These are phyloP conservation scores for Miltochrista miniata DNA, from an alignment of 2,888 invertebrate genomes.

Conservation along the genomic window DNA sequence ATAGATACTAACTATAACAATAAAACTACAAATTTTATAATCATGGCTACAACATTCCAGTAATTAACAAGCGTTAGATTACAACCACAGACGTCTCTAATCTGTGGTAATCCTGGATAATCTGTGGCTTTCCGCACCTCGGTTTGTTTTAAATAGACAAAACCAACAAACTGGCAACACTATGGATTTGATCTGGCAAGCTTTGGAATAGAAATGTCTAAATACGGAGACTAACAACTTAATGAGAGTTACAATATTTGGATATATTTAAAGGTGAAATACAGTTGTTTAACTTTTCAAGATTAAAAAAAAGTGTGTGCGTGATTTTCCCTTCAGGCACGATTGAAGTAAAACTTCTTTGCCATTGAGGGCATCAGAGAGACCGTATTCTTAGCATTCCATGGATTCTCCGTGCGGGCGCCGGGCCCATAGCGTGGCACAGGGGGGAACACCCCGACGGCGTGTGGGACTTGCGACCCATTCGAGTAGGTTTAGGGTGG, in stretches of 20 bases:
- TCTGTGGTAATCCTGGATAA: slow-evolving; percentile 10
- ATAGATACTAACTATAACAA: not conserved
- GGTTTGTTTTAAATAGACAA: slow-evolving; percentile 37
- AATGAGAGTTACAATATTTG: slow-evolving; percentile 8
- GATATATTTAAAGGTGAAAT: not conserved
- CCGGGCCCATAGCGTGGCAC: too few relatives aligned
- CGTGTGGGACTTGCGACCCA: too few relatives aligned
- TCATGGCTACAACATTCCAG: slow-evolving; percentile 6
- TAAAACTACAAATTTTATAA: slow-evolving; percentile 7
- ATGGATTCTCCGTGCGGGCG: too few relatives aligned
- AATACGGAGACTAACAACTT: slow-evolving; percentile 10
- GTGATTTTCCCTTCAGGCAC: too few relatives aligned
- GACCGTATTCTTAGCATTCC: too few relatives aligned
- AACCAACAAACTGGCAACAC: slow-evolving; percentile 32
- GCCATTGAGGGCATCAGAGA: too few relatives aligned
- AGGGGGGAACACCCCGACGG: too few relatives aligned
- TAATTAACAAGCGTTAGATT: slow-evolving; percentile 8
- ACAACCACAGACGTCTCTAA: slow-evolving; percentile 5
- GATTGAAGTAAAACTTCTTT: too few relatives aligned
- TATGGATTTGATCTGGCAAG: slow-evolving; percentile 25
- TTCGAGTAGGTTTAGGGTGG: too few relatives aligned
- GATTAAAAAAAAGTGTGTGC: too few relatives aligned
- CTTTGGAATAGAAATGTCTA: slow-evolving; percentile 23
- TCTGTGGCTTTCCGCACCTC: slow-evolving; percentile 9
- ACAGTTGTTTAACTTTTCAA: too few relatives aligned